Evolutionary conservation across 2,888 invertebrate genomes (phyloP), one percentile per base, ranked within the genome.

Genomic region (Teleogryllus oceanicus): DNA sequence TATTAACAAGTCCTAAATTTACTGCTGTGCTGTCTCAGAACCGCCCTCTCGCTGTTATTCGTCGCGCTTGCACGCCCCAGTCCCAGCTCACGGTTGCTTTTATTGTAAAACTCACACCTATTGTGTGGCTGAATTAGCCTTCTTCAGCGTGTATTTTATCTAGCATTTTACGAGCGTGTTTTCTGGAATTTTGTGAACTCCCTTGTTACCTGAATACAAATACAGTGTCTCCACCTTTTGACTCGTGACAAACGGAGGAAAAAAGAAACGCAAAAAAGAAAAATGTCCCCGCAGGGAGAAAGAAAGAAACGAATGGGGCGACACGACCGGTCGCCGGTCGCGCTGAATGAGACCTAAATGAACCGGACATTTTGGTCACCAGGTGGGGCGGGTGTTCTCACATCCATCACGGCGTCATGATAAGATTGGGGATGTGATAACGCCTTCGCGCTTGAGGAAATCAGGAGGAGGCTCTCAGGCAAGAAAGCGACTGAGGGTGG

Each of bases 21-120:
- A 37, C 37, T 37, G 37, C 37, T 37, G 37, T 8, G 37, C 37
- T 37, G 37, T 37, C 37, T 37, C 37, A 8, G 37, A 8, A 8
- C 8, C 37, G 37, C 37, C 37, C 37, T 5, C 37, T 37, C 37
- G 37, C 37, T 8, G 37, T 37, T 37, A 1, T 37, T 37, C 37
- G 37, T 37, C 37, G 37, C 37, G 37, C 37, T 37, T 37, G 37
- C 37, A 8, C 37, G 37, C 37, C 37, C 37, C 37, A 37, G 37
- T 8, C 37, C 37, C 8, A 8, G 1, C 5, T 0, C 16, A 62
- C 62, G 62, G 5, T 62, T 62, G 62, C 62, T 62, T 62, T 62
- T 62, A 62, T 62, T 62, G 62, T 62, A 62, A 62, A 62, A 62
- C 62, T 62, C 62, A 62, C 62, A 62, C 62, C 62, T 62, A 62